Conservation (phyloP, 1,140 invertebrate species). For the Drosophila tristis region DNA sequence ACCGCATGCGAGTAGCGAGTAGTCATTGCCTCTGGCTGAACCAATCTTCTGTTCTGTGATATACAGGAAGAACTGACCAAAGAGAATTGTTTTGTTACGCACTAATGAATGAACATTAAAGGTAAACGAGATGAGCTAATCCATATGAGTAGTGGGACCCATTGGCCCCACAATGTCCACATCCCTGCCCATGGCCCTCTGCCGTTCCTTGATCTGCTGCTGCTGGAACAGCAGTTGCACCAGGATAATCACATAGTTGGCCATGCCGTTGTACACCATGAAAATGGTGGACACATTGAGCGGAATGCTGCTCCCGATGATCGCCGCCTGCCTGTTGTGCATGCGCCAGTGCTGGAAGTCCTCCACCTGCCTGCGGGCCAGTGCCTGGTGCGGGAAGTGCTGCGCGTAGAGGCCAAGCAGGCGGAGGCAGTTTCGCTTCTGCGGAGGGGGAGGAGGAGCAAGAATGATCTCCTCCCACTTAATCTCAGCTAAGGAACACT, state of each 20-base stretch:
- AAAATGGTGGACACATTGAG: slow-evolving; percentile 57
- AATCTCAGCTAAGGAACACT: background rate
- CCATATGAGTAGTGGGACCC: slow-evolving; percentile 27
- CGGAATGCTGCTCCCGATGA: slow-evolving; percentile 41
- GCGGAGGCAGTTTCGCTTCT: slow-evolving; percentile 63
- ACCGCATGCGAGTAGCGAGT: too few species aligned
- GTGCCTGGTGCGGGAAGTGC: slow-evolving; percentile 25
- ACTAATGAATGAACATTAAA: slow-evolving; percentile 4
- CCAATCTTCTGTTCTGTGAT: background rate
- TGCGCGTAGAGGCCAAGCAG: slow-evolving; percentile 39
- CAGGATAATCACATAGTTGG: slow-evolving; percentile 71
- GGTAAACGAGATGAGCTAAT: slow-evolving; percentile 1
- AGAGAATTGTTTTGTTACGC: background rate
- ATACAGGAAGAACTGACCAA: background rate
- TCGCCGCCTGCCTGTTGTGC: slow-evolving; percentile 56
- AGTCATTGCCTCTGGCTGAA: too few species aligned
- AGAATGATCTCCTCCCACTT: background rate
- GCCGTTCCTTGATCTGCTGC: slow-evolving; percentile 48
- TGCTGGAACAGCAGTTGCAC: slow-evolving; percentile 75
- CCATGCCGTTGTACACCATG: slow-evolving; percentile 67
- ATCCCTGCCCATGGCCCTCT: slow-evolving; percentile 26
- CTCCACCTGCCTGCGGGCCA: slow-evolving; percentile 13
- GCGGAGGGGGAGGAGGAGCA: background rate
- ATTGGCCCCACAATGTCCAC: slow-evolving; percentile 56
- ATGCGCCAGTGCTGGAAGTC: slow-evolving; percentile 71